Evolutionary conservation across 2,113 vertebrate genomes (phyloP).

Genomic region (Hypocryptadius cinnamomeus): DNA sequence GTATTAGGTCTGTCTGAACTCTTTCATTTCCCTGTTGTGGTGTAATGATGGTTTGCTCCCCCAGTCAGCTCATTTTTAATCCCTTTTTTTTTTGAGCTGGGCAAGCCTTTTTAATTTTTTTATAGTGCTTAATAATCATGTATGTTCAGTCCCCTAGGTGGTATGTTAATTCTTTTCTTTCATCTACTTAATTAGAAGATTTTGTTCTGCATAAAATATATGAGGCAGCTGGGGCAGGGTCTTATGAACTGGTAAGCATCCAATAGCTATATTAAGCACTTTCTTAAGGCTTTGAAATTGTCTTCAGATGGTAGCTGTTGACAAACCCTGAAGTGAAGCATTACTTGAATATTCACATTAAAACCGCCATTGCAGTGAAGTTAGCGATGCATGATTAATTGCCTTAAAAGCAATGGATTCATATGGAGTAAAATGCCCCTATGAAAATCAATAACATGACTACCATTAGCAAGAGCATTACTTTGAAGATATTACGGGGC

Average conservation of each 20-base stretch:
- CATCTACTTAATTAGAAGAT: conserved; percentile 53
- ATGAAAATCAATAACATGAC: conserved; percentile 68
- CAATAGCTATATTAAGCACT: conserved; percentile 30
- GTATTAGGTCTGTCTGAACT: not conserved
- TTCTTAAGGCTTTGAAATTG: conserved; percentile 38
- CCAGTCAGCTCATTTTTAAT: not conserved
- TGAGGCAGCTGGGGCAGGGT: conserved; percentile 22
- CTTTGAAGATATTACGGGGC: conserved; percentile 52
- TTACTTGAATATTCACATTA: conserved; percentile 50
- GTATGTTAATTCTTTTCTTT: conserved; percentile 44
- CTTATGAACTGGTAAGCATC: conserved; percentile 40
- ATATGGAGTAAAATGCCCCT: conserved; percentile 49
- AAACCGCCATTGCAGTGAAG: not conserved
- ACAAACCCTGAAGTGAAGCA: conserved; percentile 8
- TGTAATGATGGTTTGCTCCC: not conserved
- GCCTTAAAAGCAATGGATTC: conserved; percentile 49
- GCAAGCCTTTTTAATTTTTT: not conserved
- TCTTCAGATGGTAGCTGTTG: conserved; percentile 25
- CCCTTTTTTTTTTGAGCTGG: not conserved
- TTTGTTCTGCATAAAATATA: conserved; percentile 38
- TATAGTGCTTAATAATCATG: conserved; percentile 31
- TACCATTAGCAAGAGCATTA: conserved; percentile 64
- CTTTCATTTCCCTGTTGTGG: not conserved
- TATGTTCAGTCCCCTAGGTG: conserved; percentile 43
- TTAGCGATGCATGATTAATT: conserved; percentile 24